Base-by-base conservation (phyloP, 2,888 invertebrate species). In the Endotricha flammealis region DNA sequence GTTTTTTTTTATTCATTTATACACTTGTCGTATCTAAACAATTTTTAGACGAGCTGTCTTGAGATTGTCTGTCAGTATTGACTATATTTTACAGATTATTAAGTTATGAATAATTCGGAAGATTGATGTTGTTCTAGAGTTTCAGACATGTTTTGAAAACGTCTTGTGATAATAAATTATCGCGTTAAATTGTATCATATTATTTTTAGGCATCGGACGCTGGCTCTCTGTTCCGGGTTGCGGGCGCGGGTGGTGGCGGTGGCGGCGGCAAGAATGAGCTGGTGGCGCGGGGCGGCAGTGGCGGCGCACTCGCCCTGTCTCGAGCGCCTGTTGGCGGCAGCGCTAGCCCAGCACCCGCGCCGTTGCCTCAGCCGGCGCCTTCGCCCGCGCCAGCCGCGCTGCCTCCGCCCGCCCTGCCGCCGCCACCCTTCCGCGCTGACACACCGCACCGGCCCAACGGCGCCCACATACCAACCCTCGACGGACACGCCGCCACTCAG, bases 301-400 rank as follows among this genome's bases (percentile, higher is more conserved):
- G 88, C 50, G 88, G 88, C 45, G 88, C 90, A 59, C 74, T 88
- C 46, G 90, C 91, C 12, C 70, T 90, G 57, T 89, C 89, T 46
- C 88, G 90, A 66, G 90, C 90, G 48, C 87, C 87, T 14, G 85
- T 85, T 54, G 88, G 90, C 48, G 90, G 90, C 67, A 89, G 87
- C 64, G 88, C 88, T 47, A 90, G 89, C 57, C 89, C 90, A 43
- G 90, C 90, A 64, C 90, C 90, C 54, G 90, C 89, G 55, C 90
- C 92, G 51, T 90, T 91, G 53, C 90, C 90, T 50, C 90, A 90
- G 54, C 91, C 92, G 49, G 88, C 89, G 50, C 91, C 92, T 42
- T 91, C 91, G 57, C 91, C 92, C 55, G 92, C 92, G 61, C 91
- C 92, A 57, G 91, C 92, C 57, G 88, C 90, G 51, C 82, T 90